A percentile compares a stretch with the other conserved stretches of the same genome.
phyloP scores from a whole-genome alignment of 1,140 invertebrate genomes.

The Formica exsecta region DNA sequence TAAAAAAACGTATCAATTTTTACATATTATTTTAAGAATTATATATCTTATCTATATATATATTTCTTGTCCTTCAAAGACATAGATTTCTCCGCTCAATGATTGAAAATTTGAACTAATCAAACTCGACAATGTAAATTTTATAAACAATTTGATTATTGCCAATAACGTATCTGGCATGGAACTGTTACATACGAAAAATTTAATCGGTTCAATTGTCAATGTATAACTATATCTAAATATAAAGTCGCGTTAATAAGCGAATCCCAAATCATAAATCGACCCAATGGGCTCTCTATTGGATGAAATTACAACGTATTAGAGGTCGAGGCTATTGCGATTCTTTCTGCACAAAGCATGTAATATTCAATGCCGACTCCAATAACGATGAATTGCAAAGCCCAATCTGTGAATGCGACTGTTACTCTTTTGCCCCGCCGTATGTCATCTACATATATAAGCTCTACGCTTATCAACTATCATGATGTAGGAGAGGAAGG shows the following conservation, averaged over 20 bases:
- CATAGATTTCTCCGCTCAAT: not conserved
- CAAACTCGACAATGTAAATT: not conserved
- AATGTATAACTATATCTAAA: conserved; percentile 34
- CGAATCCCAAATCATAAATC: conserved; percentile 25
- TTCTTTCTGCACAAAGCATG: conserved; percentile 46
- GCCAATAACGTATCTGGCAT: not conserved
- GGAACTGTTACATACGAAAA: not conserved
- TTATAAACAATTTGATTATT: not conserved
- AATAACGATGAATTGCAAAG: conserved; percentile 54
- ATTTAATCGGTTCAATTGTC: conserved; percentile 16
- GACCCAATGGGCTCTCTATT: conserved; percentile 44
- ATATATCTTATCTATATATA: no score
- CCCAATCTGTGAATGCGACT: conserved; percentile 37
- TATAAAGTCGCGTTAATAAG: conserved; percentile 46
- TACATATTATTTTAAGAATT: no score
- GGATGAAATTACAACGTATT: conserved; percentile 42
- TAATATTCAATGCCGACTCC: conserved; percentile 51
- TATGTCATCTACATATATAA: conserved; percentile 17
- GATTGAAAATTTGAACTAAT: conserved; percentile 11
- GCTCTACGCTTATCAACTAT: no score
- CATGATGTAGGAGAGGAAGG: not conserved
- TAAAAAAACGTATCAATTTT: no score
- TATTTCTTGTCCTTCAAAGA: not conserved
- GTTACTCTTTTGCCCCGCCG: not conserved
- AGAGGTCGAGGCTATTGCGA: conserved; percentile 49